Conservation (phyloP, 2,888 invertebrate species). For the Amblyjoppa proteus region DNA sequence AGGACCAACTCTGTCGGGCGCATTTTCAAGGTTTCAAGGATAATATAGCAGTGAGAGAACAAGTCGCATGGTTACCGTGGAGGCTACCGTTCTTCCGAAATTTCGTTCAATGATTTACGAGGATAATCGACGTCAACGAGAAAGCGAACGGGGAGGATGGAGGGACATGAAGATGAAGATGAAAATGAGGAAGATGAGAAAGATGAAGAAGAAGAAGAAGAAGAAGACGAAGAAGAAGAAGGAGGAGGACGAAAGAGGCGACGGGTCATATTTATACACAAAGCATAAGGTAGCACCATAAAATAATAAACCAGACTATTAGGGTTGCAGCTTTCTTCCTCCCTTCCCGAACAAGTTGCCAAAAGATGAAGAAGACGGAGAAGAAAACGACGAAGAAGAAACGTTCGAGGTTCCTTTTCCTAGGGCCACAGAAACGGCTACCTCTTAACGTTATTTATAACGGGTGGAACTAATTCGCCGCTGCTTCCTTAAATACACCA, state of each 20-base stretch:
- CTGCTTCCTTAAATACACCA: constrained; percentile 61
- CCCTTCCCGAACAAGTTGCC: constrained; percentile 19
- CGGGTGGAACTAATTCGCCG: constrained; percentile 72
- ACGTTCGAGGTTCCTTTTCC: constrained; percentile 50
- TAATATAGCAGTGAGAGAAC: constrained; percentile 21
- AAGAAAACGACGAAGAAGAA: constrained; percentile 47
- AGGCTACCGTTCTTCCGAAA: constrained; percentile 67
- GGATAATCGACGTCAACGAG: constrained; percentile 67
- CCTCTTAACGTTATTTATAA: constrained; percentile 78
- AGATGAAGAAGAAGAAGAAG: background rate
- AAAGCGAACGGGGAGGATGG: constrained; percentile 35
- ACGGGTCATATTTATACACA: constrained; percentile 71
- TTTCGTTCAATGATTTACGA: constrained; percentile 63
- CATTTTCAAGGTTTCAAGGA: background rate
- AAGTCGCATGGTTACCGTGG: constrained; percentile 63
- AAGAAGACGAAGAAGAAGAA: constrained; percentile 12
- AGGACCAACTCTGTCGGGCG: background rate
- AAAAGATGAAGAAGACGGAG: constrained; percentile 47
- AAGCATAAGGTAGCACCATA: constrained; percentile 79
- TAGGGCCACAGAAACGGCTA: constrained; percentile 62
- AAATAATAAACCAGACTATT: constrained; percentile 82
- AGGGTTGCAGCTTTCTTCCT: constrained; percentile 69
- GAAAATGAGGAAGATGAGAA: background rate
- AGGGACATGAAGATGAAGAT: constrained; percentile 19
- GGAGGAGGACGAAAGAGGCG: constrained; percentile 15